Base-by-base conservation (phyloP, 1,140 invertebrate species). In the Psilanteris sp. region DNA sequence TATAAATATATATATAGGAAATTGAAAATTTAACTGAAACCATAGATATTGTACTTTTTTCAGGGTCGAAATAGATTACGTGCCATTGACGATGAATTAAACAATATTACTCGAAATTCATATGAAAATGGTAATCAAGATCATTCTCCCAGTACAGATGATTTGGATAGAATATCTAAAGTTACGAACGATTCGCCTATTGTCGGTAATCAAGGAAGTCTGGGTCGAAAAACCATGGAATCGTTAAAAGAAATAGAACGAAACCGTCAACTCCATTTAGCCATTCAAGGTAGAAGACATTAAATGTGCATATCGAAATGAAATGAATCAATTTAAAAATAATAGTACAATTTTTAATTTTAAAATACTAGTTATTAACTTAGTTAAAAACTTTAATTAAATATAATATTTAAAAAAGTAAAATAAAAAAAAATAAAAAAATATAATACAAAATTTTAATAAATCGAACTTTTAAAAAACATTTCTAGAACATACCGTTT, bases 231-330 rank as follows among this genome's bases (percentile, higher is more conserved):
- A 80, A 96, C 96, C n/a, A 92, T 96, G 41, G 95, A 95, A 71
- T 96, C 95, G 72, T 89, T 97, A 18, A 93, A 94, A 86, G 95
- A 97, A 89, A 96, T 97, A 55, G 96, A 97, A 85, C 91, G 94
- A 82, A 96, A 96, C 85, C 89, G 96, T 32, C 93, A 96, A 79
- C 90, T 95, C 66, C 92, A 96, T 90, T 90, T 97, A 78, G 95
- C 95, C 55, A 94, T 96, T 85, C 95, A 97, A 94, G 96, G 96
- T 96, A 87, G n/a, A n/a, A n/a, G n/a, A n/a, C n/a, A n/a, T n/a
- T n/a, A n/a, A n/a, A n/a, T n/a, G n/a, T n/a, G n/a, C n/a, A n/a
- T n/a, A n/a, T n/a, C n/a, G n/a, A n/a, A n/a, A n/a, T n/a, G n/a
- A n/a, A n/a, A n/a, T n/a, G n/a, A n/a, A n/a, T n/a, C n/a, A n/a